Conservation (phyloP, 2,888 invertebrate species). For the Incurvaria masculella region DNA sequence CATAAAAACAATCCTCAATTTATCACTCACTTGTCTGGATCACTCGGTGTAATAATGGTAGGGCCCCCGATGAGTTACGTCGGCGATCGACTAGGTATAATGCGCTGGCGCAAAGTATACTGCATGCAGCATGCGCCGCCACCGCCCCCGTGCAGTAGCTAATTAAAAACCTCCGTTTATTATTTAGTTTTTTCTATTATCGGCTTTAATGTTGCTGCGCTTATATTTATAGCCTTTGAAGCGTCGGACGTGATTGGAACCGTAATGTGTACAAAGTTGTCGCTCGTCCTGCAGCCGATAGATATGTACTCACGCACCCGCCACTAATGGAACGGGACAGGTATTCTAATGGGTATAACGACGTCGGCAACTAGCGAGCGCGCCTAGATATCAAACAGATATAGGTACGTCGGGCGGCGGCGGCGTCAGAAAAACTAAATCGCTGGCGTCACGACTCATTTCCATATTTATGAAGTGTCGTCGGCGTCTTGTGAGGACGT, state of each 20-base stretch:
- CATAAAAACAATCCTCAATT: too few species aligned
- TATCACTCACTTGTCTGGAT: too few species aligned
- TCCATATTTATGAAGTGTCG: not conserved
- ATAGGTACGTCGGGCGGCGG: not conserved
- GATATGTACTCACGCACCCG: not conserved
- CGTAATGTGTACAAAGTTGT: not conserved
- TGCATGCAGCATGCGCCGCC: too few species aligned
- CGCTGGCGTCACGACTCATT: not conserved
- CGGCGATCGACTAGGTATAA: too few species aligned
- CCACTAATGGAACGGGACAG: not conserved
- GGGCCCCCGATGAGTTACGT: too few species aligned
- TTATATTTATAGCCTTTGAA: not conserved
- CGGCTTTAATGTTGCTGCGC: not conserved
- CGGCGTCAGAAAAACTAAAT: not conserved
- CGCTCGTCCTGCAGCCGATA: too few species aligned
- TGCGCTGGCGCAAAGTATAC: too few species aligned
- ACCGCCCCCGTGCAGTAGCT: not conserved
- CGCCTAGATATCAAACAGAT: too few species aligned
- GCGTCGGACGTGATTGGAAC: not conserved
- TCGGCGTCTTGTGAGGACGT: not conserved
- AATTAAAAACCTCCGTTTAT: not conserved
- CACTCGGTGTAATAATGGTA: too few species aligned
- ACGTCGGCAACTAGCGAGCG: too few species aligned
- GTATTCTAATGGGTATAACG: not conserved
- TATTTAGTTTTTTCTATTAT: not conserved